Base-by-base conservation (phyloP, 2,888 invertebrate species). In the Scaptomyza polygonia region DNA sequence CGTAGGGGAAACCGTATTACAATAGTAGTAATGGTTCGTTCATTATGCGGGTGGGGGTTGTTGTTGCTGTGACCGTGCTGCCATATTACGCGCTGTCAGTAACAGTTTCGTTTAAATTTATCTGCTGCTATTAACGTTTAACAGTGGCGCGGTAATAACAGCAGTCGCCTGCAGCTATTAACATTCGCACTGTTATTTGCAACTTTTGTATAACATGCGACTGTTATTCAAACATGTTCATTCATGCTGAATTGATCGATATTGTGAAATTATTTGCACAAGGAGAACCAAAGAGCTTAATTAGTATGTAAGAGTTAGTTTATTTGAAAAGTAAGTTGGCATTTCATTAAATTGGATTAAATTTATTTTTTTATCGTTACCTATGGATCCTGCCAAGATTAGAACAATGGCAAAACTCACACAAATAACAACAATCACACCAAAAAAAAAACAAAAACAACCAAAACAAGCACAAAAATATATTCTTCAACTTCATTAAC, bases 401-500 rank as follows among this genome's bases (percentile, higher is more conserved):
- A 34, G 42, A 62, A 34, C 42, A 59, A 57, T 47, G 53, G 32
- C 39, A 51, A 58, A 64, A 42, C 52, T 40, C 27, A 14, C 14
- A 43, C 43, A 58, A 67, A 64, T 55, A 73, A n/a, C 21, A 39
- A 2, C 43, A 62, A 61, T 57, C 52, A 40, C 12, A 39, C 51
- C 30, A 67, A 49, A 71, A 66, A n/a, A 16, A 5, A 30, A 16
- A 45, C 11, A 53, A 61, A 14, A 32, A 63, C 47, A 70, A 54
- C 64, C 57, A 39, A 66, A 59, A 54, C 12, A 16, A 18, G 39
- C 49, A 65, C 62, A 68, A 70, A 25, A 25, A 69, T 2, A 29
- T 8, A 39, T 74, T 59, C 79, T 78, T 86, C 74, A 83, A 83
- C 84, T 83, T 83, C 82, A 83, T 83, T 83, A 83, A 83, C 86